phyloP scores from a whole-genome alignment of 2,888 invertebrate species.

The Napeogenes inachia region DNA sequence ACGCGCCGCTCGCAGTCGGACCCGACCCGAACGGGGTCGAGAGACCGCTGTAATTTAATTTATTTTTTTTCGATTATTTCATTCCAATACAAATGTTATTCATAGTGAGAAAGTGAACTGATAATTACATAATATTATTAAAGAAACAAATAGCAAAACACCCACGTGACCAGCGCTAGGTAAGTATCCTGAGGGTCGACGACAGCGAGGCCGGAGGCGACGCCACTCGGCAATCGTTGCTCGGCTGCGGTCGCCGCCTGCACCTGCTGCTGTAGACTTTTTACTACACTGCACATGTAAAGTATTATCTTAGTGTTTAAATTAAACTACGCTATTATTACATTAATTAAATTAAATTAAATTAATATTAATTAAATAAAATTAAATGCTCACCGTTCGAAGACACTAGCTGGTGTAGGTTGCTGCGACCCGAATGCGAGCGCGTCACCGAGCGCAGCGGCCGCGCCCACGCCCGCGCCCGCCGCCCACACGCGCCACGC shows the following conservation, averaged over 20 bases:
- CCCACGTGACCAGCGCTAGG: conserved; percentile 82
- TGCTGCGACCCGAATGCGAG: conserved; percentile 28
- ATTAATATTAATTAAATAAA: too few species aligned
- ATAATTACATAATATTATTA: too few species aligned
- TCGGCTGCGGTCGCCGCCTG: conserved; percentile 30
- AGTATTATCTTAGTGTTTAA: neutral
- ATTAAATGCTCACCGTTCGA: conserved; percentile 20
- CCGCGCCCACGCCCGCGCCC: conserved; percentile 42
- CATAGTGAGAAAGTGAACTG: too few species aligned
- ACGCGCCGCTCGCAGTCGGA: conserved; percentile 36
- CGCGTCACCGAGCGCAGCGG: conserved; percentile 41
- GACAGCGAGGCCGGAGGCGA: conserved; percentile 79
- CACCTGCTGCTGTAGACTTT: conserved; percentile 16
- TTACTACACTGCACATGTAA: conserved; percentile 36
- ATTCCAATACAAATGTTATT: too few species aligned
- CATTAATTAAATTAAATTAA: neutral
- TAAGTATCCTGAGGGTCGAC: conserved; percentile 82
- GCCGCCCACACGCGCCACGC: conserved; percentile 48
- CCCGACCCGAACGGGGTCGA: conserved; percentile 51
- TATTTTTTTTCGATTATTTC: too few species aligned
- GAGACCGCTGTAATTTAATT: conserved; percentile 42
- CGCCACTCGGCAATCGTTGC: conserved; percentile 32
- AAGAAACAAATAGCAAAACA: conserved; percentile 19
- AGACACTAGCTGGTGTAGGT: conserved; percentile 35
- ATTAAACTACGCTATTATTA: neutral